A percentile compares a stretch with the other conserved stretches of the same genome.
Evolutionary conservation across 1,140 invertebrate species (phyloP).

Genomic region (Gonioctena quinquepunctata): DNA sequence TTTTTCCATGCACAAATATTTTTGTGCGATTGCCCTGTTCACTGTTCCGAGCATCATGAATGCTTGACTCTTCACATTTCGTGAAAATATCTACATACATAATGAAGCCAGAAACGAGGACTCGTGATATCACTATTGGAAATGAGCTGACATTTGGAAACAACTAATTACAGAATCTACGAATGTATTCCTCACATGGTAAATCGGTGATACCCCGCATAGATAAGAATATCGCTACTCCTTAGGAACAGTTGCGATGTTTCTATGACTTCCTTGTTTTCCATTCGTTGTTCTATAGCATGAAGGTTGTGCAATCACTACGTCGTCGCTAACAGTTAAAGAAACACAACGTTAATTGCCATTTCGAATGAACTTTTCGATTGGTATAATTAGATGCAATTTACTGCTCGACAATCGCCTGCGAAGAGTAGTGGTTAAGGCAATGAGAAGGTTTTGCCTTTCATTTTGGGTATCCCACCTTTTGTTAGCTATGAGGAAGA

Average conservation of each 20-base stretch:
- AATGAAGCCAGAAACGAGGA: no score
- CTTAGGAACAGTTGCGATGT: not conserved
- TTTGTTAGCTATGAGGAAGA: not conserved
- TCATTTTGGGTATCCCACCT: not conserved
- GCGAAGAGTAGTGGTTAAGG: not conserved
- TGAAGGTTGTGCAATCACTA: not conserved
- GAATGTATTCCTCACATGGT: not conserved
- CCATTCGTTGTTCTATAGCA: no score
- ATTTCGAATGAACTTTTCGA: not conserved
- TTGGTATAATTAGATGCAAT: slow-evolving; percentile 6
- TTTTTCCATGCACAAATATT: no score
- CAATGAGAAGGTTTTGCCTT: not conserved
- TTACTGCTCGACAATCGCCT: not conserved
- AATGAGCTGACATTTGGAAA: no score
- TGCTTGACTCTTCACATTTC: no score
- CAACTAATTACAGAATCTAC: no score
- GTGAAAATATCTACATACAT: no score
- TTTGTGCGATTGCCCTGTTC: no score
- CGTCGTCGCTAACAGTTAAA: not conserved
- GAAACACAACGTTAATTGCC: not conserved
- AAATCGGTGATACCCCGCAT: not conserved
- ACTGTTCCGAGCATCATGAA: no score
- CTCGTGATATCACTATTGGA: no score
- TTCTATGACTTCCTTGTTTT: not conserved
- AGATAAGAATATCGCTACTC: not conserved